These are phyloP conservation scores for Thamnaconus septentrionalis DNA, from an alignment of 2,113 vertebrate species.

Conservation along the genomic window DNA sequence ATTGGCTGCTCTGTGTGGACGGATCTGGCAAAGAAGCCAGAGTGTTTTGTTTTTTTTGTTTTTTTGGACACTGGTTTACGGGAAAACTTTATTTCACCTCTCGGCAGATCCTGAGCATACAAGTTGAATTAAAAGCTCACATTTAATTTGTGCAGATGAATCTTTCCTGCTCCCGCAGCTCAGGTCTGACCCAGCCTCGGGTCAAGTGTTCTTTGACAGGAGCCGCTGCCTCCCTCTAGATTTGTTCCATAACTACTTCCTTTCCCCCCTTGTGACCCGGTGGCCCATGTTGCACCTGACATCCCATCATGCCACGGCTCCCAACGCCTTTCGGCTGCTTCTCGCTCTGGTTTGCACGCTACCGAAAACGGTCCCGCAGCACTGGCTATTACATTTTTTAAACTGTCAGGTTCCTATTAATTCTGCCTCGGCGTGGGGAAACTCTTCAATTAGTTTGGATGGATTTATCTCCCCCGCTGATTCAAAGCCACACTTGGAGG, in stretches of 20 bases:
- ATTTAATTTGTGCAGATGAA: not conserved
- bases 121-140: not conserved
- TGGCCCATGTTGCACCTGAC: constrained; percentile 39
- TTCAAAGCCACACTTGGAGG: constrained; percentile 11
- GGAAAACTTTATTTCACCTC: not conserved
- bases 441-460: constrained; percentile 32
- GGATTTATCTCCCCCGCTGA: constrained; percentile 22
- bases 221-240: constrained; percentile 16
- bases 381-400: constrained; percentile 14
- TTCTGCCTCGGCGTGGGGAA: constrained; percentile 3
- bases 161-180: constrained; percentile 18
- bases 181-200: constrained; percentile 20
- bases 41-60: constrained; percentile 6
- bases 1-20: constrained; percentile 9
- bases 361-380: constrained; percentile 23
- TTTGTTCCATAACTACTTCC: constrained; percentile 32
- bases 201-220: constrained; percentile 13
- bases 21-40: constrained; percentile 13
- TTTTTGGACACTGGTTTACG: too few relatives aligned
- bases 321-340: constrained; percentile 22
- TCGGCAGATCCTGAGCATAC: not conserved
- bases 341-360: constrained; percentile 27
- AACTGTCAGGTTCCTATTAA: constrained; percentile 4
- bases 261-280: constrained; percentile 14
- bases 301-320: constrained; percentile 33